Evolutionary conservation across 2,888 invertebrate species (phyloP), one percentile per base, ranked within the genome.

Genomic region (Heliconius ethilla): DNA sequence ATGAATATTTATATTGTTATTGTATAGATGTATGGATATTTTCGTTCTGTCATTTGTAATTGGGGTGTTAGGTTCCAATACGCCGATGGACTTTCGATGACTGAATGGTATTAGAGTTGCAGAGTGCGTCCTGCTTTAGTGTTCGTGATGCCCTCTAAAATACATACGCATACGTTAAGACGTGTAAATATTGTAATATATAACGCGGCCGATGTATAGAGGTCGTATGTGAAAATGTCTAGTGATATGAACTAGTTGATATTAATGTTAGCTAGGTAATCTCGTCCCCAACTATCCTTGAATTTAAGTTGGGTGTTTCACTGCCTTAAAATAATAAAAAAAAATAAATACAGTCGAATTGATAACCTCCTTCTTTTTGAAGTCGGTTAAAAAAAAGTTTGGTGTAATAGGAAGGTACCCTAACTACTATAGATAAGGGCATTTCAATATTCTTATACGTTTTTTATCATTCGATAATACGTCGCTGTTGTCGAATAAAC

Each of bases 41-140:
- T 93, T 88, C 81, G 88, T 92, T 92, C 85, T 85, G 89, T 91
- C 87, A 89, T 92, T 90, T 90, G 87, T 91, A 89, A 88, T 89
- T 89, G 91, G 90, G 90, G 89, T 91, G 91, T 91, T 91, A 91
- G 90, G 87, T 88, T 90, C 90, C 87, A 90, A 86, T 87, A 86
- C 86, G 93, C 94, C 94, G 94, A 94, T 94, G 94, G 93, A 94
- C 94, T 94, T 94, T 94, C 93, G 84, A 93, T 93, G 93, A 90
- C 90, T 90, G 92, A 91, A 89, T 89, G 91, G 87, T 87, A 70
- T 86, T 87, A 89, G 86, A 86, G 85, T 81, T 82, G 82, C 87
- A 82, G 87, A 90, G 89, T 89, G 91, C 90, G 89, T 91, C 87
- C 89, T 85, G 92, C 92, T 92, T 91, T 86, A 86, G 89, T 89